Conservation (phyloP, 1,140 invertebrate species). For the Aphaenogaster rudis region DNA sequence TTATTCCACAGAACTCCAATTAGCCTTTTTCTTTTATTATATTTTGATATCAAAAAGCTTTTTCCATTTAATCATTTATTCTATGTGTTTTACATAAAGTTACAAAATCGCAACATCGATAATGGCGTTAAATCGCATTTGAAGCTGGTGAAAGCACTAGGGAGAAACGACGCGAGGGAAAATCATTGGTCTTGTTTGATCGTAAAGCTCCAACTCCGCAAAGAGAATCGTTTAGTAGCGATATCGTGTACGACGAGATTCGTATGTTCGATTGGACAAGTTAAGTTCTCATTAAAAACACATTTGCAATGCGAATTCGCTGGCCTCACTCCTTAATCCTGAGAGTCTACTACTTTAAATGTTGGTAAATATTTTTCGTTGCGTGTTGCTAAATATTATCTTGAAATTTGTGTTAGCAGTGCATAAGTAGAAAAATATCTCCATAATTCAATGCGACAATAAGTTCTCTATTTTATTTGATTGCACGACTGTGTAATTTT, state of each 20-base stretch:
- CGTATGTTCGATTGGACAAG: constrained; percentile 57
- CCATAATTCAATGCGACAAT: not conserved
- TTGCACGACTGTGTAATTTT: not conserved
- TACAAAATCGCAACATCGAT: constrained; percentile 10
- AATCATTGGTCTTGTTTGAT: constrained; percentile 67
- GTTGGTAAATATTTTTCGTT: not conserved
- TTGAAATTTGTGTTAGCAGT: not conserved
- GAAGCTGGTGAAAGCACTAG: constrained; percentile 17
- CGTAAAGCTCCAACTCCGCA: constrained; percentile 62
- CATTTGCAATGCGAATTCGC: constrained; percentile 50
- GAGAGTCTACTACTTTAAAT: not conserved
- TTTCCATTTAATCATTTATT: not conserved
- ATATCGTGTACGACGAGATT: constrained; percentile 50
- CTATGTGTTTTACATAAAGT: not conserved
- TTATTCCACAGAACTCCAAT: not conserved
- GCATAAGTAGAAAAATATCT: not conserved
- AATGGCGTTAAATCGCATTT: constrained; percentile 46
- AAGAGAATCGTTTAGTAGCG: constrained; percentile 72
- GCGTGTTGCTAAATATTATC: constrained; percentile 18
- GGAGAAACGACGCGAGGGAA: constrained; percentile 44
- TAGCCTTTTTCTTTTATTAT: not conserved
- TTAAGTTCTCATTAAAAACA: constrained; percentile 70
- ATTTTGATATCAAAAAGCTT: not conserved
- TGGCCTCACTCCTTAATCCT: constrained; percentile 18
- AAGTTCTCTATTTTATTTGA: not conserved